A percentile compares a stretch with the other conserved stretches of the same genome.
Evolutionary conservation across 2,797 vertebrate species (phyloP).

Genomic region (Diceros bicornis): DNA sequence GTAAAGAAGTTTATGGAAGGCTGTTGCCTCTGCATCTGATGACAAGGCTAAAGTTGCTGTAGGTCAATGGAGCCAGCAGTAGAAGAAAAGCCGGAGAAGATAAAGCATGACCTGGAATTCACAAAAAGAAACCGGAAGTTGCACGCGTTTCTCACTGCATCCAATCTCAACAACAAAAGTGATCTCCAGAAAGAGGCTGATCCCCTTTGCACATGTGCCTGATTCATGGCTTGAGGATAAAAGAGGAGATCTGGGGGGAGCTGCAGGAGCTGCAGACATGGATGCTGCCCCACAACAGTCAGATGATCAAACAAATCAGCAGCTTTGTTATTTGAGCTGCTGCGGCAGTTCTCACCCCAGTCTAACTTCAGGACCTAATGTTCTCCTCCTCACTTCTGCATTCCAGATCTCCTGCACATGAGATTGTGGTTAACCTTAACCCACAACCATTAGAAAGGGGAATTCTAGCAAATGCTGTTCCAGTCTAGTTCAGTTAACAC

Average conservation of each 20-base stretch:
- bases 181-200: background rate
- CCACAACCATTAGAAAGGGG: background rate
- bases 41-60: background rate
- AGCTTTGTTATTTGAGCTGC: too few relatives aligned
- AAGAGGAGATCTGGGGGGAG: background rate
- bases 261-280: background rate
- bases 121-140: background rate
- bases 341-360: background rate
- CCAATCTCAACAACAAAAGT: background rate
- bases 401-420: fast-evolving
- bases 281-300: too few relatives aligned
- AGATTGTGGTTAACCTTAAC: background rate
- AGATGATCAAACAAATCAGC: background rate
- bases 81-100: background rate
- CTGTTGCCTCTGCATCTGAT: background rate
- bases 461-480: background rate
- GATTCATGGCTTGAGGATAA: background rate
- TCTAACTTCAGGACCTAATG: fast-evolving
- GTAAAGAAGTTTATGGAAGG: background rate
- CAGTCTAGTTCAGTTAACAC: background rate
- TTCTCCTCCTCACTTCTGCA: background rate
- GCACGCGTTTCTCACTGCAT: background rate
- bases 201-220: too few relatives aligned
- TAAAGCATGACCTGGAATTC: background rate
- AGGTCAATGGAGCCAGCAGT: background rate